Evolutionary conservation across 2,797 vertebrate species (phyloP), one percentile per base, ranked within the genome.

Genomic region (Anguilla obscura): DNA sequence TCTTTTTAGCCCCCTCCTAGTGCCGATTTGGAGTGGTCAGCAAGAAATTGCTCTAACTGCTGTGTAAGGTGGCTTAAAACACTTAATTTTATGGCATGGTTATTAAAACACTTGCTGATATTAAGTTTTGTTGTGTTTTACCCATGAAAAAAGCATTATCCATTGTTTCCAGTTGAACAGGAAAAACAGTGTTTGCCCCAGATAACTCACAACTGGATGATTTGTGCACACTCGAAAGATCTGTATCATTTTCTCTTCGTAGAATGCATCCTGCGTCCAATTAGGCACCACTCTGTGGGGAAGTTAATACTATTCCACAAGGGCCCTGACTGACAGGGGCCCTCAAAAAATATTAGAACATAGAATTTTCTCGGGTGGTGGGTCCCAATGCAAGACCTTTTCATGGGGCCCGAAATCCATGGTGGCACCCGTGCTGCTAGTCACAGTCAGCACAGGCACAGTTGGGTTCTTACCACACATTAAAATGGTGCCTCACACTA

Each of bases 101-200:
- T 45, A 45, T n/a, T n/a, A 80, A 48, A 80, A 80, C 40, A 48
- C 21, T 80, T 80, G 76, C 76, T 80, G 76, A 24, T 80, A 80
- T 48, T 80, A 21, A 48, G 76, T 40, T 80, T 80, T 48, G 76
- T 3, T 48, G 16, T 18, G 18, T 40, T 48, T 48, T 48, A n/a
- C 1, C 21, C 45, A 80, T 18, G 24, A 36, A 40, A 79, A 79
- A 40, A 33, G 9, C 3, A 3, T 76, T 40, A 36, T 36, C 30
- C 10, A 33, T 40, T 48, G 40, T 80, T 80, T 80, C 76, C 76
- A 45, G 18, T n/a, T 45, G 36, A 45, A 80, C 16, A 48, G 3
- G 16, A 80, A 80, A 48, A 6, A 48, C 76, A 8, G 0, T n/a
- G 60, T n/a, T 66, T 66, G 60, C 21, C 24, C 21, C 60, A 66